Conservation (phyloP, 2,113 vertebrate genomes). For the Mesembrinibis cayennensis region DNA sequence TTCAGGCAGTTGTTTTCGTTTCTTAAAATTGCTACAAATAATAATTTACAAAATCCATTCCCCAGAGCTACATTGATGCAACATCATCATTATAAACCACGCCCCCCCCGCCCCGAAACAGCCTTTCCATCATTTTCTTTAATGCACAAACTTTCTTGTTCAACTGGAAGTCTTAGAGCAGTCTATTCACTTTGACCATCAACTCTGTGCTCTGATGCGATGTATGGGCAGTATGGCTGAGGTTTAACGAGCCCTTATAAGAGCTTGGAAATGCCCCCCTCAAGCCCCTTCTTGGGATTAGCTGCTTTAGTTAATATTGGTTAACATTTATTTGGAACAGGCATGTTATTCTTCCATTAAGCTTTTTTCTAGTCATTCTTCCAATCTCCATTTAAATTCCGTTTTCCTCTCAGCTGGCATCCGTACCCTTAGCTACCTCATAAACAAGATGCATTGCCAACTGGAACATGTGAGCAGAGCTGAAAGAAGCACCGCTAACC, state of each 20-base stretch:
- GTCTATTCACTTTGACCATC: background rate
- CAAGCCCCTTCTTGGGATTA: background rate
- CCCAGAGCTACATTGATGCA: background rate
- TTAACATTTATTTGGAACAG: constrained; percentile 30
- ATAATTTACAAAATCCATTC: background rate
- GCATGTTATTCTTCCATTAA: constrained; percentile 8
- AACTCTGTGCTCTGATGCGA: background rate
- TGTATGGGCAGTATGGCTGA: background rate
- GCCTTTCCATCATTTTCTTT: background rate
- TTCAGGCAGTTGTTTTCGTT: background rate
- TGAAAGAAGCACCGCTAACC: background rate
- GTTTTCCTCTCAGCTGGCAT: background rate
- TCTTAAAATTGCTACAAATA: background rate
- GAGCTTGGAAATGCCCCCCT: background rate
- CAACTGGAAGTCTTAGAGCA: background rate
- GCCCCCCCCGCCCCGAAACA: background rate
- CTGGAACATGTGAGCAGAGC: background rate
- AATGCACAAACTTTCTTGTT: background rate
- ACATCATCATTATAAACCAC: background rate
- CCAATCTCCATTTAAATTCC: constrained; percentile 28
- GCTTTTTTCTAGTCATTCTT: constrained; percentile 27
- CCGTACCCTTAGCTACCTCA: background rate
- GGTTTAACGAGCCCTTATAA: background rate
- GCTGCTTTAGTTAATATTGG: background rate
- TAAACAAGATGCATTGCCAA: constrained; percentile 18